These are phyloP conservation scores for Melipona quadrifasciata DNA, from an alignment of 1,140 invertebrate species.

Conservation along the genomic window DNA sequence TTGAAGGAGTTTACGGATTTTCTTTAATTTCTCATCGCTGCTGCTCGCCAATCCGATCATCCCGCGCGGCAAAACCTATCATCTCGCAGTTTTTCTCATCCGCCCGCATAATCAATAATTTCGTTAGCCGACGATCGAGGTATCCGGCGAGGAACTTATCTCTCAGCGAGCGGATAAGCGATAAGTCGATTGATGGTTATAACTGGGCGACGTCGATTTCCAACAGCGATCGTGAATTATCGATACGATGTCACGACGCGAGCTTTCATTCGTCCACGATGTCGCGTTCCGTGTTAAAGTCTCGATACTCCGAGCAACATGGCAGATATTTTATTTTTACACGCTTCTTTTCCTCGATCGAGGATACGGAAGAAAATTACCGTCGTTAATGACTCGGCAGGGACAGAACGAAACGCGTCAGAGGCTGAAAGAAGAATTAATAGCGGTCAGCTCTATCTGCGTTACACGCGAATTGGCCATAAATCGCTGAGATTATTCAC, in stretches of 20 bases:
- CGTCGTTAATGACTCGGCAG: neutral
- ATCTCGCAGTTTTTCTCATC: constrained; percentile 15
- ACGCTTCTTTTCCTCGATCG: neutral
- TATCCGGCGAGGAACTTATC: constrained; percentile 4
- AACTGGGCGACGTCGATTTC: neutral
- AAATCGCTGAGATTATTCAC: neutral
- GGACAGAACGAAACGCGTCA: neutral
- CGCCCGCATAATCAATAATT: constrained; percentile 52
- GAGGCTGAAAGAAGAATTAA: neutral
- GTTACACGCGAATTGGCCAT: no score
- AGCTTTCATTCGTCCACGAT: neutral
- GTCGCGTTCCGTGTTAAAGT: neutral
- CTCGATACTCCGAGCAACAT: no score
- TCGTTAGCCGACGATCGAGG: constrained; percentile 17
- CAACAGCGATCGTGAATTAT: neutral
- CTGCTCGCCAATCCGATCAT: constrained; percentile 11
- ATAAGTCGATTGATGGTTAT: constrained; percentile 29
- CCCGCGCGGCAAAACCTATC: constrained; percentile 13
- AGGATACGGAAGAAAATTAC: neutral
- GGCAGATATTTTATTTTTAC: neutral
- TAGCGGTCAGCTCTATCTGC: neutral
- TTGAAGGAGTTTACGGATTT: neutral
- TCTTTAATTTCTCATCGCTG: constrained; percentile 29
- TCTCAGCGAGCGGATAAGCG: constrained; percentile 4
- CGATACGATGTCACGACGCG: neutral